Base-by-base conservation (phyloP, 1,140 invertebrate genomes). In the Platorchestia sp. region DNA sequence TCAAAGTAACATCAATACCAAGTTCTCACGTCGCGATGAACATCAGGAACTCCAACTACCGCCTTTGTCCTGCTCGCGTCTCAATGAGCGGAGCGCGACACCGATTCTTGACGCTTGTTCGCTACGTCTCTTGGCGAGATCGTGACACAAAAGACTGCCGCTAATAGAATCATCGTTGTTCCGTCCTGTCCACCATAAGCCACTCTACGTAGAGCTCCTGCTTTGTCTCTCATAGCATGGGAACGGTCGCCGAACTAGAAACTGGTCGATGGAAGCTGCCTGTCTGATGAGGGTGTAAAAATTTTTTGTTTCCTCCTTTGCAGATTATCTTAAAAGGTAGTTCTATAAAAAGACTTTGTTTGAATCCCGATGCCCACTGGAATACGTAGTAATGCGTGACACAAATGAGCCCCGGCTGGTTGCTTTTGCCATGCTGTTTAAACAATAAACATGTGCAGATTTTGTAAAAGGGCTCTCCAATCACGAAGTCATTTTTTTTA, bases 101-200 rank as follows among this genome's bases (percentile, higher is more conserved):
- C 45, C 91, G 45, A 45, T 93, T 93, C 14, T 42, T 44, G 43
- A 93, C 91, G 91, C 91, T n/a, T 36, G 43, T 93, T 93, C 43
- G 91, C 45, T 93, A 45, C 91, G 91, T 93, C 45, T 93, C 91
- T 93, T 27, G 43, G 44, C 91, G 36, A 7, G 36, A 40, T 40
- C 40, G 43, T 44, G 40, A 47, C 91, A 93, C 91, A 93, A 93
- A 93, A 47, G 91, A 10, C 1, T 93, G 22, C 40, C 45, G 91
- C 45, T 93, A 93, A 93, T 93, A 93, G 91, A 93, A 93, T 93
- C 91, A 93, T 93, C 43, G 91, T 93, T 93, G 91, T 40, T 93
- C 43, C 5, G 91, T 44, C 43, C 41, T 42, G 87, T 41, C 87
- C n/a, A 44, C 87, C 87, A 89, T 89, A 89, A 89, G 87, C 87